Base-by-base conservation (phyloP, 2,113 vertebrate species). In the Heterocephalus glaber region DNA sequence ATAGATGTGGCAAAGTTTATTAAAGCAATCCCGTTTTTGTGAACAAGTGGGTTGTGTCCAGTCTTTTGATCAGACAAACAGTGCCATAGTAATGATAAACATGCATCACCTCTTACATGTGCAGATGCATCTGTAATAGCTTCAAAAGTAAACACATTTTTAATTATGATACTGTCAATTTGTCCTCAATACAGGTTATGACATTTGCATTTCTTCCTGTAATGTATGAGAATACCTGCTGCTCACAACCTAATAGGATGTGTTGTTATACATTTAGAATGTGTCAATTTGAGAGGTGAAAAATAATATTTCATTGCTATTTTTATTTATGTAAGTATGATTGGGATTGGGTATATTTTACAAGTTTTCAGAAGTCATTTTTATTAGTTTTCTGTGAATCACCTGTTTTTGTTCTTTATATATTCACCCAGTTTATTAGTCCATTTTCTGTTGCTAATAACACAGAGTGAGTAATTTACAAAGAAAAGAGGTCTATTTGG, bases 91-190 rank as follows among this genome's bases (percentile, higher is more conserved):
- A 95, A 87, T 92, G 19, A 81, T 47, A 49, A 92, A 65, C 19
- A 58, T 84, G n/a, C 61, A 11, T 80, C 47, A 95, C 38, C 74
- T 81, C 65, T 93, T 92, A 83, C 33, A 66, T 65, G 54, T 87
- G 60, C 58, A 82, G 38, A 35, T 94, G 41, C 30, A 52, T 94
- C 33, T 86, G 63, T 52, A 68, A 89, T 86, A 89, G 47, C 52
- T 96, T 88, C 26, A 26, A 95, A 94, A 94, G 60, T 61, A 93
- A 96, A 90, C 24, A 35, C 35, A 79, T 88, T 95, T 92, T 24
- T 85, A 89, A 61, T 79, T 89, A 44, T 89, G 41, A 90, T 49
- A 72, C 19, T 82, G 14, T 82, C 61, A 68, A 66, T 91, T 96
- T 93, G 80, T 22, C 41, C 38, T 96, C 14, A 0, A 35, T 68